Base-by-base conservation (phyloP, 1,140 invertebrate species). In the Mamestra configurata region DNA sequence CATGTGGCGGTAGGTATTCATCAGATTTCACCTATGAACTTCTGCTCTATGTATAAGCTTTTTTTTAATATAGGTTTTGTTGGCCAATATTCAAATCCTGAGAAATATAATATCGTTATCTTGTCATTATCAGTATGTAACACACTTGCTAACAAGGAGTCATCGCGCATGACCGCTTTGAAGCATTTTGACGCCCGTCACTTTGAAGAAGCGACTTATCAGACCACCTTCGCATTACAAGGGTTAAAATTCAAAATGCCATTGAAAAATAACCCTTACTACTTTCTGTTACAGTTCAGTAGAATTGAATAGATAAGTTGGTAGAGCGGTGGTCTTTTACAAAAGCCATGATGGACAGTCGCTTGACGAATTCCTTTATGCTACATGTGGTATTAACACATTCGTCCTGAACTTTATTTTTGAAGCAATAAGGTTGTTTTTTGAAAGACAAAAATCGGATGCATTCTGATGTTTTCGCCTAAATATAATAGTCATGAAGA, bases 321-420 rank as follows among this genome's bases (percentile, higher is more conserved):
- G 83, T 79, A 85, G 70, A 64, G 82, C 79, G 80, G 76, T 84
- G 84, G 82, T 86, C 79, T 90, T 87, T 84, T 84, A 87, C 81
- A 87, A 88, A 87, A 89, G 70, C 83, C 82, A 86, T 88, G 89
- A 91, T 86, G 87, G 86, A 90, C 91, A 91, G 89, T 89, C 86
- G 84, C 84, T 93, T 93, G 89, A 94, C 89, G 90, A 89, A 92
- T 92, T 91, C 88, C 87, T 92, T 90, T 89, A 86, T 88, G 85
- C 82, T 86, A 88, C 86, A 22, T 1, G 37, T 20, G 18, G 49
- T 27, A 49, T 49, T 70, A 4, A 31, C 0, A 37, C 18, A 66
- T 20, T 7, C 18, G 22, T 40, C 10, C 10, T 7, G 40, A 27
- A 8, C 66, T 49, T 46, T 46, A 70, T 70, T 8, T 8, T 24